These are phyloP conservation scores for Scelioninae gen. 1 DNA, from an alignment of 2,888 invertebrate genomes.

Conservation along the genomic window DNA sequence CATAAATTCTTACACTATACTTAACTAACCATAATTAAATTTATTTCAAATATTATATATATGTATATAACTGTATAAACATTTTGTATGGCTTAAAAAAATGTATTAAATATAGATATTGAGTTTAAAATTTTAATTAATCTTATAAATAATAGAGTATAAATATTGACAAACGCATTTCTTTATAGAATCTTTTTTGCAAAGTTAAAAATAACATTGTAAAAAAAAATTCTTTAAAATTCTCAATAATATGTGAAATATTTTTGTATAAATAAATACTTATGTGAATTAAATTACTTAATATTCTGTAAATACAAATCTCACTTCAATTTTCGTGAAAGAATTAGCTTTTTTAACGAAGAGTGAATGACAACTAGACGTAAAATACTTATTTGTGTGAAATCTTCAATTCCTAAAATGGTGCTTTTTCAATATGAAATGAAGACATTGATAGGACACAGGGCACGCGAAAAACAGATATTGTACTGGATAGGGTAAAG, in stretches of 20 bases:
- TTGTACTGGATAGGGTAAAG: conserved; percentile 64
- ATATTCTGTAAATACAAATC: neutral
- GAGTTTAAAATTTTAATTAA: too few relatives aligned
- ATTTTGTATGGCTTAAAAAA: too few relatives aligned
- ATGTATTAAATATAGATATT: too few relatives aligned
- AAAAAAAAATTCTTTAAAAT: too few relatives aligned
- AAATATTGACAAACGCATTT: too few relatives aligned
- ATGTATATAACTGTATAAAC: too few relatives aligned
- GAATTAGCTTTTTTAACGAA: conserved; percentile 1
- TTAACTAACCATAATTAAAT: too few relatives aligned
- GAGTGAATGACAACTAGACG: conserved; percentile 24
- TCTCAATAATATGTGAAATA: neutral
- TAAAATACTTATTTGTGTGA: conserved; percentile 8
- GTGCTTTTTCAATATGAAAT: conserved; percentile 22
- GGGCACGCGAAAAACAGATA: conserved; percentile 60
- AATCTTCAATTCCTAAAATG: conserved; percentile 37
- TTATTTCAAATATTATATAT: too few relatives aligned
- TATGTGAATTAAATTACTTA: conserved; percentile 2
- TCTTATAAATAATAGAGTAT: too few relatives aligned
- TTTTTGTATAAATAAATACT: neutral
- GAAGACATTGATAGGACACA: conserved; percentile 43
- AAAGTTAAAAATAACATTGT: too few relatives aligned
- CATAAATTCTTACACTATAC: too few relatives aligned
- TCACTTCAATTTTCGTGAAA: conserved; percentile 17
- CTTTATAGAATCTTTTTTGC: too few relatives aligned